These are phyloP conservation scores for Parauchenoglanis ngamensis DNA, from an alignment of 2,797 vertebrate genomes.

Conservation along the genomic window DNA sequence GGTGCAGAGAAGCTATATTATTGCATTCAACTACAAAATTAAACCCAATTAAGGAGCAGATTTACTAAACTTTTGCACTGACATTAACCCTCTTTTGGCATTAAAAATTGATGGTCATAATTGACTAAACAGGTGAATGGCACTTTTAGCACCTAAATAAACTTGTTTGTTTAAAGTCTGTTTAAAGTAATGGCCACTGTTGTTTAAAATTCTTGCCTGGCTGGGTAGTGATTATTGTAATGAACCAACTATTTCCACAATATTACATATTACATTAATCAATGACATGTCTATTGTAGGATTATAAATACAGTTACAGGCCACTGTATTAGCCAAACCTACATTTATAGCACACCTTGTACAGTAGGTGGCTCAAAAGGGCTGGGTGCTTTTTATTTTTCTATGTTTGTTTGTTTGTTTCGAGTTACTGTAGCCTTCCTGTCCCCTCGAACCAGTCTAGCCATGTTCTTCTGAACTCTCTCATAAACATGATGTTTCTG, in stretches of 20 bases:
- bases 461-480: not conserved
- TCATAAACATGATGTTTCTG: not conserved
- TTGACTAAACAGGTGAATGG: not conserved
- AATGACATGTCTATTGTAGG: not conserved
- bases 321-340: not conserved
- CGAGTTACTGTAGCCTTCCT: not conserved
- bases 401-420: not conserved
- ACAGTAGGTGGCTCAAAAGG: not conserved
- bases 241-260: not conserved
- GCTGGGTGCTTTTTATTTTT: not conserved
- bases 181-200: not conserved
- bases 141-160: not conserved
- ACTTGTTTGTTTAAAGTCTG: no score
- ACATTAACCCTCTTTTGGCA: not conserved
- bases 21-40: conserved; percentile 14
- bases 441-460: not conserved
- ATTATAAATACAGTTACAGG: not conserved
- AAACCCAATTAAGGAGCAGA: conserved; percentile 13
- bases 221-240: not conserved
- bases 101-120: not conserved
- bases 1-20: conserved; percentile 18
- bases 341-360: not conserved
- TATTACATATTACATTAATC: not conserved
- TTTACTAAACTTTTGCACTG: not conserved
- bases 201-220: not conserved